Percentiles rank a stretch among this genome's conserved stretches.
These are phyloP conservation scores for Pagrus major DNA, from an alignment of 2,113 vertebrate species.

Conservation along the genomic window DNA sequence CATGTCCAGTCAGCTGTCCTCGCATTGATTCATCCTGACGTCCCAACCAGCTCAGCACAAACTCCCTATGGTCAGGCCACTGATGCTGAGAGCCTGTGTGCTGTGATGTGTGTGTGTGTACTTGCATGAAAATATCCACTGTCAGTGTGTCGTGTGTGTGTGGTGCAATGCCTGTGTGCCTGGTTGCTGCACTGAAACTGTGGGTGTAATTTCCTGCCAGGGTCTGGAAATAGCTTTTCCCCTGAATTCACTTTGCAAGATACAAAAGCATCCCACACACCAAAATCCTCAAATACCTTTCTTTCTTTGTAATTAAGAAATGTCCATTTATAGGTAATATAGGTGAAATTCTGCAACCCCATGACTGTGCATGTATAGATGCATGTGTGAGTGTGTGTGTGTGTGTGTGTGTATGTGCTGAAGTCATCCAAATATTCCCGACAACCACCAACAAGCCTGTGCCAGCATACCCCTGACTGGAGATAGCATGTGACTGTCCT, in stretches of 20 bases:
- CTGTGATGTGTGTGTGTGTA: conserved; percentile 43
- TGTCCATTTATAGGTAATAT: not conserved
- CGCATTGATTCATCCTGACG: conserved; percentile 86
- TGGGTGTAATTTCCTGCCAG: conserved; percentile 55
- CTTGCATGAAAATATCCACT: conserved; percentile 54
- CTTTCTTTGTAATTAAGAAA: not conserved
- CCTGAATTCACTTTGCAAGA: conserved; percentile 15
- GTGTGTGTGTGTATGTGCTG: conserved; percentile 57
- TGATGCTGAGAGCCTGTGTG: conserved; percentile 77
- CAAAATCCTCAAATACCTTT: conserved; percentile 8
- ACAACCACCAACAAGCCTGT: conserved; percentile 66
- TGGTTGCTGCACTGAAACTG: conserved; percentile 58
- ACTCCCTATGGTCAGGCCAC: conserved; percentile 84
- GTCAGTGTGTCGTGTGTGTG: conserved; percentile 42
- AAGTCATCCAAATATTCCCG: conserved; percentile 77
- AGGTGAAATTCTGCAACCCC: conserved; percentile 13
- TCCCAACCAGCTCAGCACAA: conserved; percentile 88
- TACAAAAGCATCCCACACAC: not conserved
- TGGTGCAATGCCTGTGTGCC: conserved; percentile 36
- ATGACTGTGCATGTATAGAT: conserved; percentile 40
- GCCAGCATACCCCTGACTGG: conserved; percentile 80
- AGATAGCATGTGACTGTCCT: conserved; percentile 82
- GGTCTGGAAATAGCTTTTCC: conserved; percentile 52
- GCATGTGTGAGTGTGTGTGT: not conserved
- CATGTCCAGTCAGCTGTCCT: conserved; percentile 87